phyloP scores from a whole-genome alignment of 2,113 vertebrate genomes.

The Spea bombifrons region DNA sequence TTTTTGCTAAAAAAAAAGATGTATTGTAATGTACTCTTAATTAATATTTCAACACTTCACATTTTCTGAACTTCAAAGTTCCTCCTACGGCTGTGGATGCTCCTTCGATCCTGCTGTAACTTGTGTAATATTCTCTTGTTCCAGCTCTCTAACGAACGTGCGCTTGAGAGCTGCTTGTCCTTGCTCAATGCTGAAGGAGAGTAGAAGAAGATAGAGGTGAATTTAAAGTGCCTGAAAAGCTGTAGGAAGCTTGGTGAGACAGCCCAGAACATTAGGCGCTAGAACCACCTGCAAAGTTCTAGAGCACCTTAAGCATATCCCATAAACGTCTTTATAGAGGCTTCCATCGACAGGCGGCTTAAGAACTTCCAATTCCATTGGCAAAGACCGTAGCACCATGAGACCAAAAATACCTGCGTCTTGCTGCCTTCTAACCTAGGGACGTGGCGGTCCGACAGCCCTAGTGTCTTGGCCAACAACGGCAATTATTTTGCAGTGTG shows the following conservation, averaged over 20 bases:
- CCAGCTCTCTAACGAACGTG: constrained; percentile 27
- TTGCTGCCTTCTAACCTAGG: too few relatives aligned
- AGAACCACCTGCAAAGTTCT: neutral
- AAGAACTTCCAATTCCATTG: too few relatives aligned
- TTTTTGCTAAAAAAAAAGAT: constrained; percentile 1
- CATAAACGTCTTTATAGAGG: too few relatives aligned
- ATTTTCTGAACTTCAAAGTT: constrained; percentile 44
- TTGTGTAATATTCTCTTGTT: constrained; percentile 28
- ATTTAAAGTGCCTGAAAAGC: neutral
- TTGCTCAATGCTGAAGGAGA: constrained; percentile 27
- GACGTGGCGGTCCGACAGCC: too few relatives aligned
- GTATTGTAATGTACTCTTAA: constrained; percentile 44
- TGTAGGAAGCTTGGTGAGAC: neutral
- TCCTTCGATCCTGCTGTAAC: constrained; percentile 37
- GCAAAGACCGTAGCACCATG: too few relatives aligned
- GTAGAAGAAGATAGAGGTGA: neutral
- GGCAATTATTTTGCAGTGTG: too few relatives aligned
- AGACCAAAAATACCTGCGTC: too few relatives aligned
- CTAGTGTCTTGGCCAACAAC: too few relatives aligned
- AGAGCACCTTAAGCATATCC: too few relatives aligned
- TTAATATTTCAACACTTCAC: constrained; percentile 47
- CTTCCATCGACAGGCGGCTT: too few relatives aligned
- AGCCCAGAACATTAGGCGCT: too few relatives aligned
- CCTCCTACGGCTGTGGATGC: constrained; percentile 42
- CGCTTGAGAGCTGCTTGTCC: constrained; percentile 7